These are phyloP conservation scores for Ariolimax columbianus DNA, from an alignment of 2,888 invertebrate genomes.

Conservation along the genomic window DNA sequence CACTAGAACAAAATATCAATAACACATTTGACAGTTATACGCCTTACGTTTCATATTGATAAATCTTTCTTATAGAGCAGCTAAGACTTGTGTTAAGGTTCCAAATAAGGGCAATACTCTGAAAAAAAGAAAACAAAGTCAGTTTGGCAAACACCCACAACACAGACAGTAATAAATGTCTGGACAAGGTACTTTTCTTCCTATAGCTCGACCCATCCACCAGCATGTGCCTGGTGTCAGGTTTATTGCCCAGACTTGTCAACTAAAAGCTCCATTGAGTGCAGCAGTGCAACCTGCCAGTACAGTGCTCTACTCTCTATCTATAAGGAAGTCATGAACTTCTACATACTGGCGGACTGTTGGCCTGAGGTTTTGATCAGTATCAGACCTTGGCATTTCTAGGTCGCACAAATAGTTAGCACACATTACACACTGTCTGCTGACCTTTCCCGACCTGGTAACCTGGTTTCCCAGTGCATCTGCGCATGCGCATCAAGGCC, in stretches of 20 bases:
- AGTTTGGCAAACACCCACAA: neutral
- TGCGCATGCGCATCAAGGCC: constrained; percentile 42
- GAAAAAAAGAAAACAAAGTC: neutral
- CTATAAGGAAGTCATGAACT: neutral
- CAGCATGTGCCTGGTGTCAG: neutral
- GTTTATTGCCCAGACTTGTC: neutral
- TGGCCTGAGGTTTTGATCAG: constrained; percentile 35
- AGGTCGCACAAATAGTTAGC: constrained; percentile 48
- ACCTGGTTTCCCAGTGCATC: constrained; percentile 47
- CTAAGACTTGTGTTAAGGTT: neutral
- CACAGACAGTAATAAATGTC: neutral
- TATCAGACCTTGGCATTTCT: constrained; percentile 30
- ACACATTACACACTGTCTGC: constrained; percentile 51
- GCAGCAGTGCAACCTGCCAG: neutral
- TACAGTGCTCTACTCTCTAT: neutral
- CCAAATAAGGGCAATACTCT: neutral
- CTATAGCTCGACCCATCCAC: neutral
- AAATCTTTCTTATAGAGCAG: too few relatives aligned
- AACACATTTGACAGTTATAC: too few relatives aligned
- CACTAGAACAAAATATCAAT: neutral
- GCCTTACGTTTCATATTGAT: too few relatives aligned
- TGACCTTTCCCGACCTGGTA: constrained; percentile 45
- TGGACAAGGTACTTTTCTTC: neutral
- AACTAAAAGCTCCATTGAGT: neutral
- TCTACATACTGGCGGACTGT: neutral